A percentile compares a stretch with the other conserved stretches of the same genome.
phyloP scores from a whole-genome alignment of 23 tunicate genomes.

The Trididemnum nubilum region DNA sequence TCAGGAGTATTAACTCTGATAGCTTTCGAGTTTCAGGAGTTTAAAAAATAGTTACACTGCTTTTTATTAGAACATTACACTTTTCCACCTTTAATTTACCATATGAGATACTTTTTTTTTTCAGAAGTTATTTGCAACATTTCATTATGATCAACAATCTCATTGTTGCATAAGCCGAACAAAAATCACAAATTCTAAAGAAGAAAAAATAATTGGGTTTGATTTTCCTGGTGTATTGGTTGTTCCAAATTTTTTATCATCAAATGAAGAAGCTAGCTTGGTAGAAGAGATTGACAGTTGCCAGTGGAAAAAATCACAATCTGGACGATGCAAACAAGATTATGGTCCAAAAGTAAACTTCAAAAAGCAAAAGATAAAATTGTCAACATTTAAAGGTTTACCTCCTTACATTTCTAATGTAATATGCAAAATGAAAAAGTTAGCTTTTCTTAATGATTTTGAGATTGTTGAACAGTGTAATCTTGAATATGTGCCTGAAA shows the following conservation, averaged over 20 bases:
- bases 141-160: too few species aligned
- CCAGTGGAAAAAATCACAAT: slow-evolving; percentile 86
- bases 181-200: too few species aligned
- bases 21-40: too few species aligned
- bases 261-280: slow-evolving; percentile 47
- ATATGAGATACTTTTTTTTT: too few species aligned
- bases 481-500: slow-evolving; percentile 75
- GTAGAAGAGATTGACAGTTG: slow-evolving; percentile 36
- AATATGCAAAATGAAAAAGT: slow-evolving; percentile 20
- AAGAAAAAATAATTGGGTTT: slow-evolving; percentile 49
- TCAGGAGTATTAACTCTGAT: too few species aligned
- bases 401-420: slow-evolving; percentile 46
- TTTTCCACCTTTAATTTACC: too few species aligned
- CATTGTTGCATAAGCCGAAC: too few species aligned
- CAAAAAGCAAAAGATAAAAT: slow-evolving; percentile 76
- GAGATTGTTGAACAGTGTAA: slow-evolving; percentile 83
- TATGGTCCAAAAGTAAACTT: slow-evolving; percentile 99
- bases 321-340: slow-evolving; percentile 98
- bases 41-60: too few species aligned
- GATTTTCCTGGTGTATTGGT: slow-evolving; percentile 74
- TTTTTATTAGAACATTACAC: too few species aligned
- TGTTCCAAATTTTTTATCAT: slow-evolving; percentile 57
- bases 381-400: slow-evolving; percentile 68
- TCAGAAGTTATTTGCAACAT: too few species aligned
- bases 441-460: slow-evolving; percentile 44